Percentiles rank a stretch among this genome's conserved stretches.
These are phyloP conservation scores for Drosophila arawakana DNA, from an alignment of 1,140 invertebrate species.

Conservation along the genomic window DNA sequence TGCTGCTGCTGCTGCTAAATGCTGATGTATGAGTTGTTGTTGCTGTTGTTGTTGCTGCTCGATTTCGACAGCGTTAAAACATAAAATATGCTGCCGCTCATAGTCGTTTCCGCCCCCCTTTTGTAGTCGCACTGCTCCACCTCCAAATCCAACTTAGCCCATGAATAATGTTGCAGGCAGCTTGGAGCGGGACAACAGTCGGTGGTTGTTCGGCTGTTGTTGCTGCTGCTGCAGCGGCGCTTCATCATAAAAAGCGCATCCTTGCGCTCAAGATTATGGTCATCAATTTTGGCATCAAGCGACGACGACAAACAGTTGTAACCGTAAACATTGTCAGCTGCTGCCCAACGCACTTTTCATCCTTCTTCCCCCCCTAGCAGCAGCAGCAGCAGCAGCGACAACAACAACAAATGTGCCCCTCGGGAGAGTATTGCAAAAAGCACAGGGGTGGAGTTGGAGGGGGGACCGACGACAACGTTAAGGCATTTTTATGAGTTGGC, in stretches of 20 bases:
- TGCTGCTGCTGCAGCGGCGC: slow-evolving; percentile 58
- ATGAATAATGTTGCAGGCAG: slow-evolving; percentile 77
- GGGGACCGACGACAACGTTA: slow-evolving; percentile 49
- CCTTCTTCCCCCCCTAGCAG: neutral
- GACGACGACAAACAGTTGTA: slow-evolving; percentile 72
- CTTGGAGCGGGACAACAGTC: slow-evolving; percentile 36
- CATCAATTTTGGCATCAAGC: slow-evolving; percentile 82
- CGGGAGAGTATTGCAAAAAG: slow-evolving; percentile 61
- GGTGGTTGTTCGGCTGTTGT: slow-evolving; percentile 67
- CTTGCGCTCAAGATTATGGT: slow-evolving; percentile 80
- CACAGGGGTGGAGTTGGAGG: slow-evolving; percentile 2
- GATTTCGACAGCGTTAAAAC: slow-evolving; percentile 83
- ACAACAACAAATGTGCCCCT: slow-evolving; percentile 77
- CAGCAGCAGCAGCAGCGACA: slow-evolving; percentile 12
- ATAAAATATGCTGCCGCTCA: slow-evolving; percentile 82
- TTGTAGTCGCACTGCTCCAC: neutral
- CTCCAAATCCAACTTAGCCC: slow-evolving; percentile 22
- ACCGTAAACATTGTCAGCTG: slow-evolving; percentile 73
- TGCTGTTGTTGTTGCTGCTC: slow-evolving; percentile 60
- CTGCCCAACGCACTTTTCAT: slow-evolving; percentile 22
- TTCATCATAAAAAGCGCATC: slow-evolving; percentile 83
- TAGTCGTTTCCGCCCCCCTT: slow-evolving; percentile 35
- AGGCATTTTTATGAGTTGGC: slow-evolving; percentile 79
- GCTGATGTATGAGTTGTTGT: slow-evolving; percentile 77
- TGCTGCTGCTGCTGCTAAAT: slow-evolving; percentile 64